phyloP scores from a whole-genome alignment of 2,888 invertebrate genomes.

The Prosopocoilus inquinatus region DNA sequence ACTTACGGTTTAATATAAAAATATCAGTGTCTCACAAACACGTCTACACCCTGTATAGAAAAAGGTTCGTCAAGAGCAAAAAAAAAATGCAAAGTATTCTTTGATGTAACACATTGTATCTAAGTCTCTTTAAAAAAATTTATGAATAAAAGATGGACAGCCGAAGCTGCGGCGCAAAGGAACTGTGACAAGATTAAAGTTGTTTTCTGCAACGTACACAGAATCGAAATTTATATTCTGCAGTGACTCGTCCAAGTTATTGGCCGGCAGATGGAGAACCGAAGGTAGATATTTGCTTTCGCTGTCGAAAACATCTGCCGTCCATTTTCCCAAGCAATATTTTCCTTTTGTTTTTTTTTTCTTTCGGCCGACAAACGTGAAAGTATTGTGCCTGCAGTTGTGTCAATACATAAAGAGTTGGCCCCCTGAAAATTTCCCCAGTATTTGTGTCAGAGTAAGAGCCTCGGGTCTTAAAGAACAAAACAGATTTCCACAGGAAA shows the following conservation, averaged over 20 bases:
- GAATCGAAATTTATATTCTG: slow-evolving; percentile 32
- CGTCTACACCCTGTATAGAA: too few species aligned
- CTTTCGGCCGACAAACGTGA: neutral
- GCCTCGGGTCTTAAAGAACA: too few species aligned
- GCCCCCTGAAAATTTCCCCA: too few species aligned
- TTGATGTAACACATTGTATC: neutral
- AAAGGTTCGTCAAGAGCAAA: too few species aligned
- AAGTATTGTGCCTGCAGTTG: too few species aligned
- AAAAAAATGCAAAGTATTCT: too few species aligned
- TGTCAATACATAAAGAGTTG: too few species aligned
- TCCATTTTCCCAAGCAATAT: slow-evolving; percentile 34
- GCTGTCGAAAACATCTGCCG: slow-evolving; percentile 38
- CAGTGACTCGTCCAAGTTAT: slow-evolving; percentile 29
- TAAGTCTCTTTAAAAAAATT: neutral
- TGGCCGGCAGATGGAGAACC: slow-evolving; percentile 29
- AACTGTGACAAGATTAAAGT: slow-evolving; percentile 20
- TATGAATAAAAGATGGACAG: neutral
- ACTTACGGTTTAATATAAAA: too few species aligned
- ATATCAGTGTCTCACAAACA: too few species aligned
- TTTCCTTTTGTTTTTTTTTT: slow-evolving; percentile 30
- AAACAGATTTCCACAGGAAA: too few species aligned
- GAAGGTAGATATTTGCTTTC: slow-evolving; percentile 34
- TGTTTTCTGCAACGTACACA: slow-evolving; percentile 25
- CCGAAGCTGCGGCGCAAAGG: neutral
- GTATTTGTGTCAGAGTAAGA: too few species aligned